Conservation (phyloP, 2,888 invertebrate species). For the Drosophila pegasa region DNA sequence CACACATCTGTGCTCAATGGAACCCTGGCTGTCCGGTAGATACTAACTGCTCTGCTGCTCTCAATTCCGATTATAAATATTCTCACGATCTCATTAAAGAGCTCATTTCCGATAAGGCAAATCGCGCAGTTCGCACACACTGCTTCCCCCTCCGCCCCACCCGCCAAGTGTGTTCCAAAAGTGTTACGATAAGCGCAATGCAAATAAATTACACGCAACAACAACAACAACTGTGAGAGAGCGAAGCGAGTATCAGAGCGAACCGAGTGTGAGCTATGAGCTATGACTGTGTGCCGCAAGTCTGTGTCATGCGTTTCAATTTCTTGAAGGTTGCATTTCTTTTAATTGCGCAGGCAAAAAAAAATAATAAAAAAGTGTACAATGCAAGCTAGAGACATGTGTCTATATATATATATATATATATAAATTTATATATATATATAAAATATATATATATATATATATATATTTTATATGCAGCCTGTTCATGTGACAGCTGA, state of each 20-base stretch:
- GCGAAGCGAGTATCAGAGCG: too few species aligned
- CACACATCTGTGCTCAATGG: not conserved
- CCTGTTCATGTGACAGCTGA: conserved; percentile 40
- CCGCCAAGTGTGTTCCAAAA: conserved; percentile 30
- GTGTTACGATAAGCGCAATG: conserved; percentile 44
- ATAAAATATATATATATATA: conserved; percentile 4
- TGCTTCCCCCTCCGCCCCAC: conserved; percentile 61
- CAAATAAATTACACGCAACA: conserved; percentile 19
- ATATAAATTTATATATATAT: conserved; percentile 15
- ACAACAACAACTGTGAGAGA: not conserved
- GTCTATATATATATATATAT: conserved; percentile 6
- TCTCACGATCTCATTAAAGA: conserved; percentile 69
- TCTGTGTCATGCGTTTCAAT: conserved; percentile 70
- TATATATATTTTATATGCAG: conserved; percentile 6
- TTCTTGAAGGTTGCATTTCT: conserved; percentile 68
- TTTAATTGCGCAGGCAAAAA: conserved; percentile 73
- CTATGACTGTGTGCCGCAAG: conserved; percentile 28
- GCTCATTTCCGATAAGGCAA: conserved; percentile 54
- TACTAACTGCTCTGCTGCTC: not conserved
- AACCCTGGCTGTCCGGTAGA: not conserved
- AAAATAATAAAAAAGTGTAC: conserved; percentile 37
- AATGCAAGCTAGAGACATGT: conserved; percentile 31
- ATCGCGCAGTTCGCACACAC: conserved; percentile 30
- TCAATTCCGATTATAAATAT: conserved; percentile 27
- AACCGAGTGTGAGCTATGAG: too few species aligned